Evolutionary conservation across 1,140 invertebrate genomes (phyloP).

Genomic region (Tetragonula clypearis): DNA sequence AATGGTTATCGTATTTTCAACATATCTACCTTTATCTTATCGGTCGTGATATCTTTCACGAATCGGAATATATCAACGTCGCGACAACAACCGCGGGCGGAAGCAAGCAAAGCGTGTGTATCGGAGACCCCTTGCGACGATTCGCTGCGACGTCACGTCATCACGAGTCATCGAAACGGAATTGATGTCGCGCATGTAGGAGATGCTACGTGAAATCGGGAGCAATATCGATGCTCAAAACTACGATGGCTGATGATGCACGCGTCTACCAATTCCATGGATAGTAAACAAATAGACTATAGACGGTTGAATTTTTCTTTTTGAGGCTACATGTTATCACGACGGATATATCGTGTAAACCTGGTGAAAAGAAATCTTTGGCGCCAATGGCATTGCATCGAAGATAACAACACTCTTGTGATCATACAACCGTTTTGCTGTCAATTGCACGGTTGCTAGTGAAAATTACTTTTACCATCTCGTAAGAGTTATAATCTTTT

Average conservation of each 20-base stretch:
- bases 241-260: background rate
- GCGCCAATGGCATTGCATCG: constrained; percentile 28
- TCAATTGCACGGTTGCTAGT: constrained; percentile 9
- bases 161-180: background rate
- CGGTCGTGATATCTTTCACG: constrained; percentile 31
- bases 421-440: background rate
- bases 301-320: constrained; percentile 43
- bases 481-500: constrained; percentile 39
- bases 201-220: background rate
- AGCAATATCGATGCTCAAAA: background rate
- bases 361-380: constrained; percentile 57
- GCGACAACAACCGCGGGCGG: constrained; percentile 16
- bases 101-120: background rate
- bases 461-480: constrained; percentile 32
- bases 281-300: constrained; percentile 14
- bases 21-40: constrained; percentile 54
- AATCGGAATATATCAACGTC: constrained; percentile 43
- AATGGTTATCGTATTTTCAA: constrained; percentile 61
- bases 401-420: constrained; percentile 13
- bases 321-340: constrained; percentile 44
- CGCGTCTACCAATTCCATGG: background rate
- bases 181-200: background rate
- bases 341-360: constrained; percentile 38
- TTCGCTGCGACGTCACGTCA: background rate
- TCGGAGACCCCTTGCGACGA: background rate